Conservation (phyloP, 2,797 vertebrate species). For the Huso huso region DNA sequence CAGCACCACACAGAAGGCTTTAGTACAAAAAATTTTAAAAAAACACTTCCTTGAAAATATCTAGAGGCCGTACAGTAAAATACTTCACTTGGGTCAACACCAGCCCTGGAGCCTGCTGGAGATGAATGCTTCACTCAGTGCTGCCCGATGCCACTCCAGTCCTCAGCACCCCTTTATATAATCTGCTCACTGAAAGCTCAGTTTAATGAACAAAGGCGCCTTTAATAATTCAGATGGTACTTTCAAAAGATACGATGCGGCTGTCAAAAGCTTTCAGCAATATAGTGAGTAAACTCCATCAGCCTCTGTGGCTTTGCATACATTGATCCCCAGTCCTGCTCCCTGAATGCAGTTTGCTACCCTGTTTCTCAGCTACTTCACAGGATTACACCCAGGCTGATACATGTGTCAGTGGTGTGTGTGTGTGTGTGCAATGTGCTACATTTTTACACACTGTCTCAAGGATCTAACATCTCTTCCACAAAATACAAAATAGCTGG, state of each 20-base stretch:
- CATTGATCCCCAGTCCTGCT: constrained; percentile 29
- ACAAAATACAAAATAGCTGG: too few relatives aligned
- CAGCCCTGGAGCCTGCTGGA: constrained; percentile 2
- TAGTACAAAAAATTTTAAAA: too few relatives aligned
- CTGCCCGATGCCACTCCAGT: constrained; percentile 23
- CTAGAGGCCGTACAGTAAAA: too few relatives aligned
- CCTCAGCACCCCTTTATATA: constrained; percentile 21
- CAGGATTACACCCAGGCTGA: constrained; percentile 39
- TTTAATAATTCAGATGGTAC: constrained; percentile 55
- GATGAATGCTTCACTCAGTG: constrained; percentile 31
- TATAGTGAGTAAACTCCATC: constrained; percentile 45
- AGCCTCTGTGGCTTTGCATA: constrained; percentile 57
- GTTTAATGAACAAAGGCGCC: constrained; percentile 66
- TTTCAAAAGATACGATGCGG: constrained; percentile 52
- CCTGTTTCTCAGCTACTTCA: constrained; percentile 27
- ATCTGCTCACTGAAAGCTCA: constrained; percentile 34
- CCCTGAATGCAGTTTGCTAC: background rate
- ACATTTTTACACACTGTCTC: too few relatives aligned
- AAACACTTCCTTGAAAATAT: too few relatives aligned
- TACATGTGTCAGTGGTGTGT: constrained; percentile 44
- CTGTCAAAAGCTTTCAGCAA: constrained; percentile 62
- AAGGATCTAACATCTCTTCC: too few relatives aligned
- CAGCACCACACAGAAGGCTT: too few relatives aligned
- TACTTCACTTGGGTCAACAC: too few relatives aligned
- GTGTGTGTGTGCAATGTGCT: background rate